Percentiles rank a stretch among this genome's conserved stretches.
phyloP scores from a whole-genome alignment of 2,888 invertebrate genomes.

The Cryptocephalus primarius region DNA sequence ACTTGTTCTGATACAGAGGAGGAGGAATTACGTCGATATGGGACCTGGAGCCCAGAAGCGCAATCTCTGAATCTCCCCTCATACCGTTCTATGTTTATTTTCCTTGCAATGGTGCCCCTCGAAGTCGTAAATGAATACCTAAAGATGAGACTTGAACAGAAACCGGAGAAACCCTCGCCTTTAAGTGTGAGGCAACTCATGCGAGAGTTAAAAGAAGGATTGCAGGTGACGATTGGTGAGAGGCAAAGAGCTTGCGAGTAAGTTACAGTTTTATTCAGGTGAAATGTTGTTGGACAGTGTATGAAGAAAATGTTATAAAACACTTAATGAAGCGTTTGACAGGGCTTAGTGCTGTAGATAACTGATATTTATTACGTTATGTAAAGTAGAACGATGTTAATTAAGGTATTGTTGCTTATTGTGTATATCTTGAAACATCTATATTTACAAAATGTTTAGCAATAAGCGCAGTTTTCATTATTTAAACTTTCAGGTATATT shows the following conservation, averaged over 20 bases:
- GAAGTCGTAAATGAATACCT: conserved; percentile 91
- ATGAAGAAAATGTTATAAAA: neutral
- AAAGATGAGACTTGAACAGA: conserved; percentile 70
- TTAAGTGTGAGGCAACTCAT: conserved; percentile 73
- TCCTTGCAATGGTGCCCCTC: conserved; percentile 73
- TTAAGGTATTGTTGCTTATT: no score
- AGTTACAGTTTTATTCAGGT: neutral
- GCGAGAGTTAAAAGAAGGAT: conserved; percentile 75
- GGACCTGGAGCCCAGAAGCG: conserved; percentile 68
- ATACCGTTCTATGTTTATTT: conserved; percentile 74
- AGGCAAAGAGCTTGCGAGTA: conserved; percentile 46
- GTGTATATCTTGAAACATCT: no score
- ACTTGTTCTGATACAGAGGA: conserved; percentile 31
- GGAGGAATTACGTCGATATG: conserved; percentile 50
- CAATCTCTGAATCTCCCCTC: conserved; percentile 71
- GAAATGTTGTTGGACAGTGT: no score
- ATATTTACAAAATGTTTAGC: no score
- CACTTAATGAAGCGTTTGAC: no score
- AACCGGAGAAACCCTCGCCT: conserved; percentile 72
- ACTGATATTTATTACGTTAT: neutral
- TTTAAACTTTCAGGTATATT: conserved; percentile 4
- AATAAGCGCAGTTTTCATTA: no score
- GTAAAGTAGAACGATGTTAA: no score
- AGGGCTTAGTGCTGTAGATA: no score
- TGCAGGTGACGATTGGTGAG: conserved; percentile 73